Evolutionary conservation across 1,140 invertebrate species (phyloP).

Genomic region (Gonatopus flavifemur): DNA sequence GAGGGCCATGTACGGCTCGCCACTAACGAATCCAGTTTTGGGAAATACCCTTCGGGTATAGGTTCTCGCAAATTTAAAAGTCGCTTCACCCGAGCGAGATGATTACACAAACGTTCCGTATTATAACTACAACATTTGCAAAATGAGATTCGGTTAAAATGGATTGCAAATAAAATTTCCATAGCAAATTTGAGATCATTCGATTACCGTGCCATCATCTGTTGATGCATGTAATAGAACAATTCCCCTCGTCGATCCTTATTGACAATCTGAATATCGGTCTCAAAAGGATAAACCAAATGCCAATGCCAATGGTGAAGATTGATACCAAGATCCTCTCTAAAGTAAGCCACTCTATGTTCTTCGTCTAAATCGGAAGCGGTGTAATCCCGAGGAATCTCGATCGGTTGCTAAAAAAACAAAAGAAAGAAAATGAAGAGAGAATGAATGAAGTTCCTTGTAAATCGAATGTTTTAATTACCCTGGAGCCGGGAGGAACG

Average conservation of each 20-base stretch:
- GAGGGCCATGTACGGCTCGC: constrained; percentile 67
- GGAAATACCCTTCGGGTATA: constrained; percentile 72
- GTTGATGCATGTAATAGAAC: constrained; percentile 66
- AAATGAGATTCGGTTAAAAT: too few species aligned
- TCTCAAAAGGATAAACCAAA: constrained; percentile 74
- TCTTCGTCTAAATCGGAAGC: constrained; percentile 73
- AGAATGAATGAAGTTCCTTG: not conserved
- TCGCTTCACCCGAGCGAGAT: constrained; percentile 60
- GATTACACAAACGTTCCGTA: constrained; percentile 68
- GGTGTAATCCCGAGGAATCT: constrained; percentile 72
- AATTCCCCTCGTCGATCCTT: constrained; percentile 65
- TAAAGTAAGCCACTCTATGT: constrained; percentile 67
- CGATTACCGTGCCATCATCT: constrained; percentile 60
- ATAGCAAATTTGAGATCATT: constrained; percentile 1
- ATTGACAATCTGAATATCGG: constrained; percentile 55
- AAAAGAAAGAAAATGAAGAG: not conserved
- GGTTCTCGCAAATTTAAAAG: constrained; percentile 65
- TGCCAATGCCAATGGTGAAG: constrained; percentile 85
- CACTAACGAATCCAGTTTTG: constrained; percentile 70
- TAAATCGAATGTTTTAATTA: constrained; percentile 35
- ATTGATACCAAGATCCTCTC: constrained; percentile 65
- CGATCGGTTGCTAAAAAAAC: constrained; percentile 64
- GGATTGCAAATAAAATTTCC: too few species aligned
- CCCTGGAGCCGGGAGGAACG: constrained; percentile 65
- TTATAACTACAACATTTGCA: constrained; percentile 72